Evolutionary conservation across 2,888 invertebrate species (phyloP), one percentile per base, ranked within the genome.

Genomic region (Papilio protenor): DNA sequence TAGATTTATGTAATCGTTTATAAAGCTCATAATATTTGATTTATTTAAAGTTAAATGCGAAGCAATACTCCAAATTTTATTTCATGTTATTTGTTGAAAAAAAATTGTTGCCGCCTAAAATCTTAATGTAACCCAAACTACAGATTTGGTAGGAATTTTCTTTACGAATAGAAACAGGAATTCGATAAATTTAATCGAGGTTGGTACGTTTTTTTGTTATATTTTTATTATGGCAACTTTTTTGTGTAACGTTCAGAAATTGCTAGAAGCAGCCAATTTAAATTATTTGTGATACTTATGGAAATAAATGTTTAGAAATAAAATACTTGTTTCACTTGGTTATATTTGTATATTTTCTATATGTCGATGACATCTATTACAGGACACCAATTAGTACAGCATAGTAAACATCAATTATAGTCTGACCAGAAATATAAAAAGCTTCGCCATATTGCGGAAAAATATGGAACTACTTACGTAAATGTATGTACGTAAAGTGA

Each of bases 1-100:
- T 87, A 87, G 82, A 74, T 52, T 45, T 52, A 74, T 64, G 47
- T 69, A n/a, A 64, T 40, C 79, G 77, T 82, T 72, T 81, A 78
- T 77, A 80, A 75, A 76, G 69, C 59, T 59, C 70, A 77, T 66
- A 8, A 6, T 64, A 64, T 18, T 57, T 18, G 23, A 52, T 40
- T 40, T 61, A 45, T 33, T 47, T 47, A 23, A 40, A 47, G 18
- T 73, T 61, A 61, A 73, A 70, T 76, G 72, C 72, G 55, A 52
- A 72, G 61, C 61, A 72, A 77, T 73, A 49, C 69, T 77, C 59
- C 1, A 69, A 74, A 47, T 47, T 70, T 21, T 77, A 70, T 74
- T 6, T 69, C 55, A 21, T 69, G 69, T 77, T 77, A 33, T 69
- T 11, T 64, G 52, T 45, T 10, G n/a, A 5, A 49, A 40, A 18